Conservation (phyloP, 1,140 invertebrate species). For the Neodiprion virginianus region DNA sequence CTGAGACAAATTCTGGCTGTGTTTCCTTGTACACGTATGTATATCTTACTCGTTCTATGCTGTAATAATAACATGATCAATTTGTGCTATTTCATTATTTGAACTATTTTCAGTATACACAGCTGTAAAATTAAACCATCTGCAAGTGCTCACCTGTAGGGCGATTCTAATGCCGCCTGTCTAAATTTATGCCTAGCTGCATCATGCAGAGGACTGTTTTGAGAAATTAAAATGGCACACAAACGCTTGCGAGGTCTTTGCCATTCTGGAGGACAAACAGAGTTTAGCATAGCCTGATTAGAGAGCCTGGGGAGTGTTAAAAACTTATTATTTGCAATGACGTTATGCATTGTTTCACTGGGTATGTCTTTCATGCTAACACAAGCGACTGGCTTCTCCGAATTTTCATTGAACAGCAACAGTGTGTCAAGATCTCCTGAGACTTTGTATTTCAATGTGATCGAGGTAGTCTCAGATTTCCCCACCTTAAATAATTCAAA, state of each 20-base stretch:
- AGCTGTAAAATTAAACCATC: slow-evolving; percentile 8
- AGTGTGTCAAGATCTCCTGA: slow-evolving; percentile 82
- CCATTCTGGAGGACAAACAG: slow-evolving; percentile 88
- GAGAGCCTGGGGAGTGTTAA: slow-evolving; percentile 87
- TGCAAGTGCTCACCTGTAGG: slow-evolving; percentile 53
- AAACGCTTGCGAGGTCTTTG: slow-evolving; percentile 81
- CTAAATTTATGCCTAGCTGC: slow-evolving; percentile 68
- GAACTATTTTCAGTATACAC: no score
- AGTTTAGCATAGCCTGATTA: slow-evolving; percentile 83
- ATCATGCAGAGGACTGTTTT: slow-evolving; percentile 70
- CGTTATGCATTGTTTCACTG: slow-evolving; percentile 83
- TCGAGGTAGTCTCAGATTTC: slow-evolving; percentile 69
- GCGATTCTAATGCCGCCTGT: slow-evolving; percentile 72
- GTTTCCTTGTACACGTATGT: slow-evolving; percentile 87
- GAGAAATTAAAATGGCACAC: slow-evolving; percentile 86
- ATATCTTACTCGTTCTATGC: slow-evolving; percentile 78
- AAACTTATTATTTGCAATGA: slow-evolving; percentile 89
- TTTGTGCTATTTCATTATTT: no score
- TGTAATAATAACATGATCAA: slow-evolving; percentile 41
- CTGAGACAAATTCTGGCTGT: slow-evolving; percentile 82
- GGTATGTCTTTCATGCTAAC: slow-evolving; percentile 88
- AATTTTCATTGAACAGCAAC: slow-evolving; percentile 91
- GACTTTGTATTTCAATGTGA: slow-evolving; percentile 75
- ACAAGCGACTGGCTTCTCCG: slow-evolving; percentile 79
- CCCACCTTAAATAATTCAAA: slow-evolving; percentile 65